Percentiles rank a stretch among this genome's conserved stretches.
Conservation (phyloP, 64 coral and sea anemone genomes). For the Pocillopora verrucosa region DNA sequence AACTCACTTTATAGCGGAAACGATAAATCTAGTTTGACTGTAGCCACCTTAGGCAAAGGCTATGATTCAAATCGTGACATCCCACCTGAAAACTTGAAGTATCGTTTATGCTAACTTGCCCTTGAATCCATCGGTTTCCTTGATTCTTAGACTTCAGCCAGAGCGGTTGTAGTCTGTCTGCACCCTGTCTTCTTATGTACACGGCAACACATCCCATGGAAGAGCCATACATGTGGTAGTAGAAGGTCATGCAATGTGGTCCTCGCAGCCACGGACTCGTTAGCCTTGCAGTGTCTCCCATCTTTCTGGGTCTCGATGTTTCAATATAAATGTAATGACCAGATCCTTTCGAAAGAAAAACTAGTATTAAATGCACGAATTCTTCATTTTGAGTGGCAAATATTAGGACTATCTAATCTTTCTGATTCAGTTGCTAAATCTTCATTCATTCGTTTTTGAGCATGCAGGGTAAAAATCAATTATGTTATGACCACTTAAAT, state of each 20-base stretch:
- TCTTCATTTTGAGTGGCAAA: no score
- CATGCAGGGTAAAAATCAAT: no score
- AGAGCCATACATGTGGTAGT: conserved; percentile 42
- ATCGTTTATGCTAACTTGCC: not conserved
- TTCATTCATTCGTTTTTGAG: no score
- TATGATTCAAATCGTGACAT: not conserved
- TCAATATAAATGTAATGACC: conserved; percentile 5
- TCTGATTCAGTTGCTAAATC: no score
- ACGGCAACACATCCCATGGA: conserved; percentile 50
- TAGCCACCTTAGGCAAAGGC: no score
- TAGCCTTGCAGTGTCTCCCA: conserved; percentile 31
- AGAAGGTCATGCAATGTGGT: conserved; percentile 35
- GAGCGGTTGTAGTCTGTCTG: not conserved
- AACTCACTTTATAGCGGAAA: no score
- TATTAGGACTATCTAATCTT: no score
- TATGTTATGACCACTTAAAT: no score
- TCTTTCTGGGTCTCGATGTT: not conserved
- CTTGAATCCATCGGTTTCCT: not conserved
- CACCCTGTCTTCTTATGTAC: not conserved
- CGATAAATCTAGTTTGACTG: no score
- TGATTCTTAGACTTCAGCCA: conserved; percentile 31
- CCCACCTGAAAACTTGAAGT: not conserved
- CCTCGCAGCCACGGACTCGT: conserved; percentile 30
- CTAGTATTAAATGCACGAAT: not conserved
- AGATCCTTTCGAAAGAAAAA: not conserved